Percentiles rank a stretch among this genome's conserved stretches.
Evolutionary conservation across 2,113 vertebrate species (phyloP).

Genomic region (Dasyornis broadbenti): DNA sequence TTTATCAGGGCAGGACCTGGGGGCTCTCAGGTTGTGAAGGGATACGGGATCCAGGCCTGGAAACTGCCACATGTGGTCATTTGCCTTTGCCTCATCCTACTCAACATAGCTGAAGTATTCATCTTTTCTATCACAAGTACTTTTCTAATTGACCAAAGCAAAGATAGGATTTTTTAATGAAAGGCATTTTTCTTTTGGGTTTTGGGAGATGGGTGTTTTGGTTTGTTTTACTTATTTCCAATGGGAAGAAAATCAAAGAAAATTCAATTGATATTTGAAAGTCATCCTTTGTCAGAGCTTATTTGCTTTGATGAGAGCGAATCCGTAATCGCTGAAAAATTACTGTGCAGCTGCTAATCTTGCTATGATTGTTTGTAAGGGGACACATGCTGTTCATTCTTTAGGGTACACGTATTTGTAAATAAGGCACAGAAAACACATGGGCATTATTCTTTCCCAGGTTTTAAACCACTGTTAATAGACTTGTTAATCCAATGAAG

Average conservation of each 20-base stretch:
- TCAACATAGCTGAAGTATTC: neutral
- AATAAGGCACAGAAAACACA: constrained; percentile 47
- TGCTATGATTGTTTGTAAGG: constrained; percentile 39
- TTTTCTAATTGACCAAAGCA: neutral
- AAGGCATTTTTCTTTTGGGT: neutral
- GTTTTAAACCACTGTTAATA: constrained; percentile 70
- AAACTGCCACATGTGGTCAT: neutral
- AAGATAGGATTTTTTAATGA: neutral
- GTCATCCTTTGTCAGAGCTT: constrained; percentile 21
- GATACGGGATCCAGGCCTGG: neutral
- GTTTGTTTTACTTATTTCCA: neutral
- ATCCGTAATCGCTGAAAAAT: constrained; percentile 40
- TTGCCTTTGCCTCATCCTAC: neutral
- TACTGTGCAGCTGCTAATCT: constrained; percentile 66
- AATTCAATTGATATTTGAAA: constrained; percentile 1
- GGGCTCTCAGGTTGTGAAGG: neutral
- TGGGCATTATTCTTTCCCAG: constrained; percentile 52
- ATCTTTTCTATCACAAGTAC: neutral
- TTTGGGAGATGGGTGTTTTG: neutral
- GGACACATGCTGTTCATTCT: constrained; percentile 52
- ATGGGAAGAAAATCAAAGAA: neutral
- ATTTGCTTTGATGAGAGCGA: constrained; percentile 16
- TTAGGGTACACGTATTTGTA: constrained; percentile 38
- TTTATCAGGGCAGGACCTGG: neutral
- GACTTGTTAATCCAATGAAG: constrained; percentile 74